These are phyloP conservation scores for Zaprionus lineosus DNA, from an alignment of 2,888 invertebrate species.

Conservation along the genomic window DNA sequence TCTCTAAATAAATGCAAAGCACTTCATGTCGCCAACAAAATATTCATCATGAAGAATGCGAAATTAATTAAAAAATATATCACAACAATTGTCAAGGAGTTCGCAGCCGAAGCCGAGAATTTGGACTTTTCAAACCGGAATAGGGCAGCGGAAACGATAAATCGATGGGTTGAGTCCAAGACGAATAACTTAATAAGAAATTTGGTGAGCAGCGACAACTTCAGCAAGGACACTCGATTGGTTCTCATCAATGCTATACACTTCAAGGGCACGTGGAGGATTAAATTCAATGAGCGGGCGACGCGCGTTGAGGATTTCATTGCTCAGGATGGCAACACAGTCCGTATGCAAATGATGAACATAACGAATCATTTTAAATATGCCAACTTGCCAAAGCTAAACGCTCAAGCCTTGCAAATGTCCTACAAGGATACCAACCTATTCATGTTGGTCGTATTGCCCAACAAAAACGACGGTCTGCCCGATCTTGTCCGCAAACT, in stretches of 20 bases:
- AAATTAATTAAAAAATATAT: too few relatives aligned
- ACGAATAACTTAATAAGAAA: constrained; percentile 91
- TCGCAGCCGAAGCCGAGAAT: constrained; percentile 86
- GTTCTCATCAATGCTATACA: constrained; percentile 92
- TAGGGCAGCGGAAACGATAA: constrained; percentile 85
- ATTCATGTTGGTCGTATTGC: constrained; percentile 90
- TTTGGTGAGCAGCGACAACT: constrained; percentile 85
- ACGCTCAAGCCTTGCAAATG: constrained; percentile 84
- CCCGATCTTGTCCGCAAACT: constrained; percentile 85
- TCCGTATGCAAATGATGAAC: constrained; percentile 88
- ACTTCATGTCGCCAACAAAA: constrained; percentile 89
- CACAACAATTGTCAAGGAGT: too few relatives aligned
- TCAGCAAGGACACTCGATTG: constrained; percentile 85
- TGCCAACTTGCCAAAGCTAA: constrained; percentile 53
- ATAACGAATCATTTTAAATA: constrained; percentile 67
- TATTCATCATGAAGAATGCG: constrained; percentile 86
- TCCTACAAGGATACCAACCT: constrained; percentile 87
- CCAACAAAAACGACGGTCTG: constrained; percentile 86
- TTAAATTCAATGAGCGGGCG: constrained; percentile 85
- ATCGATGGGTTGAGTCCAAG: constrained; percentile 89
- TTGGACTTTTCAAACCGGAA: constrained; percentile 85
- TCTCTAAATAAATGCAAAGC: too few relatives aligned
- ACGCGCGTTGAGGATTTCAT: constrained; percentile 87
- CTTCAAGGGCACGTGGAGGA: constrained; percentile 90
- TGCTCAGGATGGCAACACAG: constrained; percentile 82